Evolutionary conservation across 1,140 invertebrate genomes (phyloP).

Genomic region (Trichonephila clavata): DNA sequence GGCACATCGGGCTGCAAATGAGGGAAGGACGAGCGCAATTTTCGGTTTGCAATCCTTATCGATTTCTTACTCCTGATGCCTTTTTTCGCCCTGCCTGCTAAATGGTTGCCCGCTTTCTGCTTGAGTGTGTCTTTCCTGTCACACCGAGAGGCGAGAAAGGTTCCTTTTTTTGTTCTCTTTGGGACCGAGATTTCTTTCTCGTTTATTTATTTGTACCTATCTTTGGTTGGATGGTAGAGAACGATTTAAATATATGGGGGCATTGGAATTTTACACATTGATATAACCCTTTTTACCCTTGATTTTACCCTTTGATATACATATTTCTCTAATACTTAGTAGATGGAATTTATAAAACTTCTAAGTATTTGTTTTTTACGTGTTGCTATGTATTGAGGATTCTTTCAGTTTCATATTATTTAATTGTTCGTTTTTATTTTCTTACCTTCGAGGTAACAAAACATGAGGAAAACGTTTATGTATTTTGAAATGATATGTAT

Average conservation of each 20-base stretch:
- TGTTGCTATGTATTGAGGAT: too few species aligned
- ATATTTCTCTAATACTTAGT: too few species aligned
- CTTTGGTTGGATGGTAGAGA: not conserved
- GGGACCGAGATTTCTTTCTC: not conserved
- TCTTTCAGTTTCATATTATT: too few species aligned
- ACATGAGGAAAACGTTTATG: too few species aligned
- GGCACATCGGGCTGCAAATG: conserved; percentile 53
- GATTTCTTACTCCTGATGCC: conserved; percentile 41
- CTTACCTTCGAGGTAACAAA: too few species aligned
- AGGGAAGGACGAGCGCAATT: conserved; percentile 54
- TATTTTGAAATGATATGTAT: too few species aligned
- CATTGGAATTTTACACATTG: too few species aligned
- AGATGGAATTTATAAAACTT: too few species aligned
- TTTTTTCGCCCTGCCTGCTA: not conserved
- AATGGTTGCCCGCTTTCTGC: conserved; percentile 61
- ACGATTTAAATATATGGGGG: not conserved
- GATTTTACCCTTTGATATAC: too few species aligned
- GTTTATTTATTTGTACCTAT: not conserved
- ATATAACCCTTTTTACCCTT: too few species aligned
- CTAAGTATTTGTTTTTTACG: too few species aligned
- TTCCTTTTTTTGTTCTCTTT: not conserved
- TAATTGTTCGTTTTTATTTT: too few species aligned
- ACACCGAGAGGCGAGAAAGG: not conserved
- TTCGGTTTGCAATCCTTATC: conserved; percentile 72
- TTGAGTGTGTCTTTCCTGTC: conserved; percentile 51